Evolutionary conservation across 2,888 invertebrate genomes (phyloP).

Genomic region (Diarsia dahlii): DNA sequence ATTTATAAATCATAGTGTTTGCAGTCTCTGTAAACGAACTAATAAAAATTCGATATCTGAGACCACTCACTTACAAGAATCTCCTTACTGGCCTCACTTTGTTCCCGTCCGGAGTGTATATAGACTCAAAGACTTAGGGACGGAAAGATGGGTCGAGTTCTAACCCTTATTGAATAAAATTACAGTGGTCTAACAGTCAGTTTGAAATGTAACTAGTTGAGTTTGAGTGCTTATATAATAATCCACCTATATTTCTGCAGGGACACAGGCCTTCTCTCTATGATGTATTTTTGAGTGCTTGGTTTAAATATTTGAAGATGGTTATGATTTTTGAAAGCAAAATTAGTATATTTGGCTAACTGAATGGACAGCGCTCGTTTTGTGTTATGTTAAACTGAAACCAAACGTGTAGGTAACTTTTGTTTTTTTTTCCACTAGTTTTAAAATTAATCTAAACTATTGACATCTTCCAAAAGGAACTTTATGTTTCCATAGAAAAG

Average conservation of each 20-base stretch:
- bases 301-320: neutral
- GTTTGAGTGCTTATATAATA: neutral
- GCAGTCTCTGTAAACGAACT: slow-evolving; percentile 26
- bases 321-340: neutral
- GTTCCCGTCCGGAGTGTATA: slow-evolving; percentile 32
- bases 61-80: slow-evolving; percentile 32
- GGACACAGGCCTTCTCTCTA: neutral
- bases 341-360: too few relatives aligned
- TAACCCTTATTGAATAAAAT: slow-evolving; percentile 40
- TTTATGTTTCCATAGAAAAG: too few relatives aligned
- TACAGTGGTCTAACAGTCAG: neutral
- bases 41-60: slow-evolving; percentile 46
- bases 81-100: slow-evolving; percentile 35
- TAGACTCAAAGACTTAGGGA: slow-evolving; percentile 29
- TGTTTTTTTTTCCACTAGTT: too few relatives aligned
- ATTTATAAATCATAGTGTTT: slow-evolving; percentile 30
- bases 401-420: too few relatives aligned
- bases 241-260: neutral
- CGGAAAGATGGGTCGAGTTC: neutral
- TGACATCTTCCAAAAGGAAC: too few relatives aligned
- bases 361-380: too few relatives aligned
- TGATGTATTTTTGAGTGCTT: too few relatives aligned
- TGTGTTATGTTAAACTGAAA: too few relatives aligned
- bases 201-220: neutral
- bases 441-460: too few relatives aligned